Conservation (phyloP, 1,140 invertebrate genomes). For the Atopsyche davidsoni region DNA sequence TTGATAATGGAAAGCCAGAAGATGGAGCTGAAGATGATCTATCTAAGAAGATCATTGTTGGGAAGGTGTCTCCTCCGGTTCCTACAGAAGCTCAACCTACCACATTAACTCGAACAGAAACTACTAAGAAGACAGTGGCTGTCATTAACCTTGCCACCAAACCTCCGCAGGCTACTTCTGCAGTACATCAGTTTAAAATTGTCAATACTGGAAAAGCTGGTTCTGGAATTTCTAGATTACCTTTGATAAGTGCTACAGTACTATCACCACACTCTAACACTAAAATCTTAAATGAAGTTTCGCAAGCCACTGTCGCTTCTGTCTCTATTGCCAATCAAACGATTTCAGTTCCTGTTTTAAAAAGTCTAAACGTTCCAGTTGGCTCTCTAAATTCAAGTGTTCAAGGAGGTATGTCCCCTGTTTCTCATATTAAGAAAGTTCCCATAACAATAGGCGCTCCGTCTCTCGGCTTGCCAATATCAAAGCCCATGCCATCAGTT, state of each 20-base stretch:
- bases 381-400: constrained; percentile 31
- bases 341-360: constrained; percentile 55
- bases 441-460: constrained; percentile 34
- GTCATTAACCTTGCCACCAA: constrained; percentile 46
- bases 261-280: constrained; percentile 42
- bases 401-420: constrained; percentile 20
- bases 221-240: constrained; percentile 36
- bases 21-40: constrained; percentile 38
- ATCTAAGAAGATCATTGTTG: constrained; percentile 32
- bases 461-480: constrained; percentile 33
- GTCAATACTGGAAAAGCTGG: constrained; percentile 37
- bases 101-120: constrained; percentile 39
- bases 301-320: constrained; percentile 46
- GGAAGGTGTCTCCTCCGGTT: constrained; percentile 30
- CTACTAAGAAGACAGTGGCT: constrained; percentile 46
- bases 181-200: constrained; percentile 45
- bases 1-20: constrained; percentile 50
- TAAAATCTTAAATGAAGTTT: constrained; percentile 46
- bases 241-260: constrained; percentile 40
- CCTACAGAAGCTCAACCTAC: constrained; percentile 29
- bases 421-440: constrained; percentile 42
- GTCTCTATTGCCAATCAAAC: constrained; percentile 56
- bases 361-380: constrained; percentile 44
- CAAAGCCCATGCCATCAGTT: constrained; percentile 43
- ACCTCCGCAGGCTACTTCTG: constrained; percentile 33